Evolutionary conservation across 2,888 invertebrate genomes (phyloP).

Genomic region (Aleiodes leptofemur): DNA sequence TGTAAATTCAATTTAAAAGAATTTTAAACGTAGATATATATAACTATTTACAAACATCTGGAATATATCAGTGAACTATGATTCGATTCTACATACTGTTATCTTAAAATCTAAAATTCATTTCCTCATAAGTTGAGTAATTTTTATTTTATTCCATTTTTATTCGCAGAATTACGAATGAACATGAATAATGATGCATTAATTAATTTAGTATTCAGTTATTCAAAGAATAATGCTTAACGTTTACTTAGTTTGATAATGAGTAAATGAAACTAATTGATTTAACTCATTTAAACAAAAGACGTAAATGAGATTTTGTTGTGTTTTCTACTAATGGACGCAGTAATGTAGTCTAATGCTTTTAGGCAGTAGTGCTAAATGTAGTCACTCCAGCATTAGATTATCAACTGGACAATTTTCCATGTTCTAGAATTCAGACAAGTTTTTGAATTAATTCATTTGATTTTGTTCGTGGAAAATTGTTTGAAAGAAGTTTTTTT

Average conservation of each 20-base stretch:
- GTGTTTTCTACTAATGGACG: no score
- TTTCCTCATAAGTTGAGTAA: not conserved
- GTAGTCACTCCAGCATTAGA: slow-evolving; percentile 35
- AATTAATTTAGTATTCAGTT: no score
- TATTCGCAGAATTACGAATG: no score
- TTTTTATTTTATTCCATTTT: not conserved
- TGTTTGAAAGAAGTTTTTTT: not conserved
- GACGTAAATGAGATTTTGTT: no score
- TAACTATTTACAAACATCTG: no score
- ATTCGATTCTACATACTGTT: slow-evolving; percentile 39
- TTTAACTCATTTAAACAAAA: slow-evolving; percentile 37
- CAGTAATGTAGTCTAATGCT: no score
- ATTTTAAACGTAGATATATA: no score
- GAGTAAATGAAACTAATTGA: slow-evolving; percentile 63
- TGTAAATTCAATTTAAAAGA: slow-evolving; percentile 71
- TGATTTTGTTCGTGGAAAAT: not conserved
- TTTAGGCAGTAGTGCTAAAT: slow-evolving; percentile 27
- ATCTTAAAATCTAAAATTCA: not conserved
- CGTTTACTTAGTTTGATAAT: slow-evolving; percentile 54
- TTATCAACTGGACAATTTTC: slow-evolving; percentile 32
- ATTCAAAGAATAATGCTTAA: slow-evolving; percentile 1
- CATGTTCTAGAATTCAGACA: no score
- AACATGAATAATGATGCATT: no score
- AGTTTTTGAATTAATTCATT: not conserved
- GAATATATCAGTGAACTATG: slow-evolving; percentile 41